These are phyloP conservation scores for Baronia brevicornis DNA, from an alignment of 2,888 invertebrate species.

Conservation along the genomic window DNA sequence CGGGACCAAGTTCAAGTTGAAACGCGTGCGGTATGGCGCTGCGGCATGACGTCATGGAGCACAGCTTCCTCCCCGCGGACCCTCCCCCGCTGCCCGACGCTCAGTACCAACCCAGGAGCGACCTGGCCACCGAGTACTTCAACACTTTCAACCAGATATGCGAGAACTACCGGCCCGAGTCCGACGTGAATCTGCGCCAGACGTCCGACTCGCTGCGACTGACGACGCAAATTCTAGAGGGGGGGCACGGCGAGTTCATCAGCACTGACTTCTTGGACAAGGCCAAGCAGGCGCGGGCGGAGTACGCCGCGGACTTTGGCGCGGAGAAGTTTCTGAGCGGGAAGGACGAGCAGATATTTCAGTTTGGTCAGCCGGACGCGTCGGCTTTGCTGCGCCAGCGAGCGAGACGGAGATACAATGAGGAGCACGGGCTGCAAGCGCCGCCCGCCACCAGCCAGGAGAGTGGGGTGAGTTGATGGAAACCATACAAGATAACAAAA, in stretches of 20 bases:
- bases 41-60: slow-evolving; percentile 64
- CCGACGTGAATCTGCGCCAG: slow-evolving; percentile 50
- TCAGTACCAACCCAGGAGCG: slow-evolving; percentile 49
- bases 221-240: slow-evolving; percentile 53
- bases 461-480: slow-evolving; percentile 66
- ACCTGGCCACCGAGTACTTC: slow-evolving; percentile 62
- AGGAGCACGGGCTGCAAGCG: slow-evolving; percentile 60
- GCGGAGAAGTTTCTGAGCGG: slow-evolving; percentile 62
- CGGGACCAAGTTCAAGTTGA: slow-evolving; percentile 51
- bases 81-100: slow-evolving; percentile 70
- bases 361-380: slow-evolving; percentile 78
- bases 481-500: not conserved
- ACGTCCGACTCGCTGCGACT: slow-evolving; percentile 57
- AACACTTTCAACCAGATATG: slow-evolving; percentile 68
- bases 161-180: slow-evolving; percentile 54
- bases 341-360: slow-evolving; percentile 60
- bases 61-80: slow-evolving; percentile 70
- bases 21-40: slow-evolving; percentile 45
- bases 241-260: slow-evolving; percentile 30
- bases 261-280: slow-evolving; percentile 28
- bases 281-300: slow-evolving; percentile 18
- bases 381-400: slow-evolving; percentile 70
- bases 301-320: slow-evolving; percentile 18
- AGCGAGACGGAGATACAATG: slow-evolving; percentile 59
- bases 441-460: slow-evolving; percentile 64